These are phyloP conservation scores for Sardina pilchardus DNA, from an alignment of 2,113 vertebrate genomes.

Conservation along the genomic window DNA sequence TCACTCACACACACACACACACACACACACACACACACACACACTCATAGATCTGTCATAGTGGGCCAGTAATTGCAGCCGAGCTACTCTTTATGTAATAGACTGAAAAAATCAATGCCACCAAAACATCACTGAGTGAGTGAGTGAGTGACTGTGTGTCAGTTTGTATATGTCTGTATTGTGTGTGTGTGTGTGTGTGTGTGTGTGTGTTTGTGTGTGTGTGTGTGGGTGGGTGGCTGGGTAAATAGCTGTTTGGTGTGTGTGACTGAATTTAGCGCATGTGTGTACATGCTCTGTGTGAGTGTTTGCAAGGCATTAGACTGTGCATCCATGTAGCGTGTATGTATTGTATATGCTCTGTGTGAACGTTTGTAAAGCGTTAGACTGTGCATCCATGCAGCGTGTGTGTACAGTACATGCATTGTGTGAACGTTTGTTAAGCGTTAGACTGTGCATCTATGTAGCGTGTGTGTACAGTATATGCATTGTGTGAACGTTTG, in stretches of 20 bases:
- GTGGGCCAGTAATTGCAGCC: background rate
- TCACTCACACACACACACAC: background rate
- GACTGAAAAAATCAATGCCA: slow-evolving; percentile 6
- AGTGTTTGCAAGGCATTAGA: too few species aligned
- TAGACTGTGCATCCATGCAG: background rate
- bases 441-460: too few species aligned
- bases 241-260: background rate
- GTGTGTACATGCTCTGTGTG: background rate
- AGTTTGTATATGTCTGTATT: background rate
- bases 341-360: too few species aligned
- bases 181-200: background rate
- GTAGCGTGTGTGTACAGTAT: too few species aligned
- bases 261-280: background rate
- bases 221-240: background rate
- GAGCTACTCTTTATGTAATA: background rate
- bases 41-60: background rate
- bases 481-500: too few species aligned
- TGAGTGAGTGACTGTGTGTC: background rate
- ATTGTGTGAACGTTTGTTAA: too few species aligned
- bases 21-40: background rate
- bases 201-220: background rate
- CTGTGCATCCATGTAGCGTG: too few species aligned
- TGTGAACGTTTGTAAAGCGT: background rate
- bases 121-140: background rate
- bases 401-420: background rate